These are phyloP conservation scores for Charadrius vociferus DNA, from an alignment of 2,113 vertebrate genomes.

Conservation along the genomic window DNA sequence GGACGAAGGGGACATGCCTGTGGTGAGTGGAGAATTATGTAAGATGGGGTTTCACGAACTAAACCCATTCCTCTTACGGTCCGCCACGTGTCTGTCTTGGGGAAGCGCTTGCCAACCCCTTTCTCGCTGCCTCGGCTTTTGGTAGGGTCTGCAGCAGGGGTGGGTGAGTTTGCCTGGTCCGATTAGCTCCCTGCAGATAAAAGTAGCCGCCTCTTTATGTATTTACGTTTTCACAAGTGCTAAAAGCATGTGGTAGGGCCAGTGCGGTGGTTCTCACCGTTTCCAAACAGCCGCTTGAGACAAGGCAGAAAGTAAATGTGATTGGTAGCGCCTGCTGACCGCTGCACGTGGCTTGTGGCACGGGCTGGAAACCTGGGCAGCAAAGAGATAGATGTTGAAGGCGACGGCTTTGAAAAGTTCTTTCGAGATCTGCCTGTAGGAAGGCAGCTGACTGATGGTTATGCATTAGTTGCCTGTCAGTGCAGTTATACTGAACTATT, in stretches of 20 bases:
- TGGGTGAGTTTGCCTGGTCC: rapidly evolving
- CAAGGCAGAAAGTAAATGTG: rapidly evolving
- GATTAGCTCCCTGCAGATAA: rapidly evolving
- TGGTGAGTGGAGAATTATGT: conserved; percentile 22
- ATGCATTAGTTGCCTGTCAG: rapidly evolving
- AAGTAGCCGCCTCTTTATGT: rapidly evolving
- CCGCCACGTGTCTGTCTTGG: rapidly evolving
- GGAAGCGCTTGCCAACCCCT: rapidly evolving
- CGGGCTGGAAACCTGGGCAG: rapidly evolving
- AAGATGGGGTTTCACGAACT: rapidly evolving
- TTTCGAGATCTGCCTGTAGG: rapidly evolving
- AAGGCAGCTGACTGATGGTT: background rate
- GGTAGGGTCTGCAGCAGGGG: rapidly evolving
- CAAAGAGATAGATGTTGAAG: rapidly evolving
- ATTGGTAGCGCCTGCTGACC: rapidly evolving
- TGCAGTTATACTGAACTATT: rapidly evolving
- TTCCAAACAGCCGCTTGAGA: rapidly evolving
- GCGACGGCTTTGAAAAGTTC: too few relatives aligned
- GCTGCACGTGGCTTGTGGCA: rapidly evolving
- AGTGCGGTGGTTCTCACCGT: rapidly evolving
- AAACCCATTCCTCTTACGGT: rapidly evolving
- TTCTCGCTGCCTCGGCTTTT: rapidly evolving
- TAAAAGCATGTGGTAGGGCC: rapidly evolving
- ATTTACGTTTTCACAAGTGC: rapidly evolving
- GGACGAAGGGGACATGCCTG: conserved; percentile 83